A percentile compares a stretch with the other conserved stretches of the same genome.
Conservation (phyloP, 2,888 invertebrate species). For the Heliconius hortense region DNA sequence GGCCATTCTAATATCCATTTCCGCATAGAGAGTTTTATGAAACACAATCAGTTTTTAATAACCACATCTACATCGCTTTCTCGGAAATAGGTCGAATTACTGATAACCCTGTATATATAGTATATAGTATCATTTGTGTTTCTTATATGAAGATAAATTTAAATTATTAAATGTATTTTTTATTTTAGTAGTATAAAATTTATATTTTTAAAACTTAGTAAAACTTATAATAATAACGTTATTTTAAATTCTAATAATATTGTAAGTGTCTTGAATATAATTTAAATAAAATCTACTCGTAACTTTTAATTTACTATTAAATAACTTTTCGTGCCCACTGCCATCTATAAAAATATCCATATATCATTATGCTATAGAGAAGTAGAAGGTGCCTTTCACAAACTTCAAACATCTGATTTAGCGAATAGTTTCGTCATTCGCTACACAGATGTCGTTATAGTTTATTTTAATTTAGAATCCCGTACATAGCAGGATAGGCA, state of each 20-base stretch:
- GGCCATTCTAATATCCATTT: neutral
- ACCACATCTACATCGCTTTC: neutral
- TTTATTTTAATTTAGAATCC: neutral
- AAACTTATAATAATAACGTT: too few relatives aligned
- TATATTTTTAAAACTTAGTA: too few relatives aligned
- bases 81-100: neutral
- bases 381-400: conserved; percentile 4
- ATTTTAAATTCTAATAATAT: neutral
- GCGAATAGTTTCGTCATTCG: neutral
- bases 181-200: too few relatives aligned
- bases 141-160: too few relatives aligned
- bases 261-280: neutral
- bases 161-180: too few relatives aligned
- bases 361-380: neutral
- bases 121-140: too few relatives aligned
- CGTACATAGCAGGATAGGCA: too few relatives aligned
- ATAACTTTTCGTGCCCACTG: neutral
- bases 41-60: too few relatives aligned
- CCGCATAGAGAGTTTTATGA: too few relatives aligned
- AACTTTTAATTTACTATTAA: neutral
- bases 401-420: neutral
- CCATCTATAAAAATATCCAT: conserved; percentile 12
- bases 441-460: conserved; percentile 3
- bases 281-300: neutral
- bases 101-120: neutral